Base-by-base conservation (phyloP, 2,113 vertebrate genomes). In the Phylloscopus trochiloides region DNA sequence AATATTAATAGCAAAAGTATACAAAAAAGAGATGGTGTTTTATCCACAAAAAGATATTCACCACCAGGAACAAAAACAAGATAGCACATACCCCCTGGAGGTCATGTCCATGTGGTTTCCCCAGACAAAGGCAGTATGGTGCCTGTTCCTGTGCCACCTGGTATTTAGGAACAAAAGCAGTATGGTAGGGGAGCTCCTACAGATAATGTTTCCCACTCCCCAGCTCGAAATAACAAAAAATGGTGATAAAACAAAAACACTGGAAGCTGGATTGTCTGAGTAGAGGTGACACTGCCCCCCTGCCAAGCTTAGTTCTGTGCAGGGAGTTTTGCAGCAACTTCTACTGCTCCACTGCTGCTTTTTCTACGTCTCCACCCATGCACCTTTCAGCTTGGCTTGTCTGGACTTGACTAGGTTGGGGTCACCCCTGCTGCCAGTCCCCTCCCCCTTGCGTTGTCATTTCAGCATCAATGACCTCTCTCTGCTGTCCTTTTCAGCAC, bases 101-200 rank as follows among this genome's bases (percentile, higher is more conserved):
- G 29, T 50, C 3, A 0, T 29, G 54, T 34, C 29, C 0, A 0
- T 0, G 0, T 70, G 54, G 18, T 15, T 34, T 50, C 36, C 34
- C 31, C 25, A 29, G 45, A 42, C 7, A 42, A 42, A 42, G 24
- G 9, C 45, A 34, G 9, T 29, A 22, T 51, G 31, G 15, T 59
- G 54, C 24, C 52, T 29, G 36, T 29, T 50, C 45, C 65, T 34
- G 19, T 50, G 24, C 7, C 12, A 28, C 31, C 19, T 59, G 19
- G 7, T 9, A 21, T 28, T 77, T 2, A 2, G 58, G 29, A 42
- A n/a, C 15, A 59, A 42, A 59, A 9, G 54, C 19, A 51, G 14
- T 34, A 16, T 29, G 14, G 18, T 11, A 7, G 4, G 9, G 12
- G 24, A n/a, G 7, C 31, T 59, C 31, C 43, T 6, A 28, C 5